A percentile compares a stretch with the other conserved stretches of the same genome.
Evolutionary conservation across 1,140 invertebrate genomes (phyloP).

Genomic region (Grapholita molesta): DNA sequence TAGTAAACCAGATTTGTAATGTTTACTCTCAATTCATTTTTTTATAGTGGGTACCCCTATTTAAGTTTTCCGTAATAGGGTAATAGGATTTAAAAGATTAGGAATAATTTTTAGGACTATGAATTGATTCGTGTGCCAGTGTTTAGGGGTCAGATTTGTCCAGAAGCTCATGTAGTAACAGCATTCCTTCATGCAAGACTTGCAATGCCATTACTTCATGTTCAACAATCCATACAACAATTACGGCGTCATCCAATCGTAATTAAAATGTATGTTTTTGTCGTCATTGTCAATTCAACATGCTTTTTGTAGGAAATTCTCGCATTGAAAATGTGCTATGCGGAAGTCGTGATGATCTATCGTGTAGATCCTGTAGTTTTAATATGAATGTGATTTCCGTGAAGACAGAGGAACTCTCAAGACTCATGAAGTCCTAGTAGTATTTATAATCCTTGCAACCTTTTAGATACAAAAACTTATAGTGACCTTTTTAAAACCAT

Average conservation of each 20-base stretch:
- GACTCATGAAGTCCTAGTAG: too few relatives aligned
- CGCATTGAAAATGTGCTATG: not conserved
- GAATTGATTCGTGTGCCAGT: not conserved
- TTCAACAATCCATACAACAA: not conserved
- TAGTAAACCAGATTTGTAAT: too few relatives aligned
- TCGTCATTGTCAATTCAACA: not conserved
- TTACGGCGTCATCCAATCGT: not conserved
- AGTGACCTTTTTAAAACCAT: too few relatives aligned
- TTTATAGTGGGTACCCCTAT: too few relatives aligned
- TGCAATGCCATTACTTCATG: not conserved
- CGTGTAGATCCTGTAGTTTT: not conserved
- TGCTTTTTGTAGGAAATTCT: not conserved
- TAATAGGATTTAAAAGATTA: too few relatives aligned
- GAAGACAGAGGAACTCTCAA: too few relatives aligned
- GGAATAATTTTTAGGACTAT: not conserved
- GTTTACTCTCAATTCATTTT: too few relatives aligned
- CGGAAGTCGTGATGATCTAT: not conserved
- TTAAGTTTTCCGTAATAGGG: too few relatives aligned
- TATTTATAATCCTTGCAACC: too few relatives aligned
- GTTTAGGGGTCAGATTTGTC: not conserved
- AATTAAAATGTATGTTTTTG: not conserved
- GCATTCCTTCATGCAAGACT: constrained; percentile 6
- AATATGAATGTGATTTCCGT: not conserved
- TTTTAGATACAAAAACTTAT: too few relatives aligned
- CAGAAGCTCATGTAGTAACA: not conserved